Conservation (phyloP, 1,140 invertebrate genomes). For the Neomicropteryx cornuta region DNA sequence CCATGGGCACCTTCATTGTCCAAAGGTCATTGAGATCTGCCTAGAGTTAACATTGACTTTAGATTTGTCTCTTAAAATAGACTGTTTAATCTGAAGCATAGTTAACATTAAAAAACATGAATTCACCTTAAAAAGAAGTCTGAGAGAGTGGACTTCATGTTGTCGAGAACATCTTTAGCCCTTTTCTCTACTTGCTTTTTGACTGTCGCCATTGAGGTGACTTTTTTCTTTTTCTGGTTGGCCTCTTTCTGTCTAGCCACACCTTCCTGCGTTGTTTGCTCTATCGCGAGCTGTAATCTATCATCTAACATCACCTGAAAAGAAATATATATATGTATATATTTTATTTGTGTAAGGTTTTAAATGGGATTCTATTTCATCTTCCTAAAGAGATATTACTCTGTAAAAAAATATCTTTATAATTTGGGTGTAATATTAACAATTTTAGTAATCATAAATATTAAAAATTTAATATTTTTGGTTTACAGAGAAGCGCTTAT, state of each 20-base stretch:
- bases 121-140: slow-evolving; percentile 50
- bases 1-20: too few relatives aligned
- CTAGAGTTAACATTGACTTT: too few relatives aligned
- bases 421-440: too few relatives aligned
- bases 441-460: too few relatives aligned
- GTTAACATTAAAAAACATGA: not conserved
- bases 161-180: slow-evolving; percentile 52
- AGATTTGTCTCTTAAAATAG: too few relatives aligned
- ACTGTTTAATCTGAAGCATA: too few relatives aligned
- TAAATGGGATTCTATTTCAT: not conserved
- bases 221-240: slow-evolving; percentile 29
- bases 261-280: slow-evolving; percentile 43
- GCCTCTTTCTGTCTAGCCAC: slow-evolving; percentile 24
- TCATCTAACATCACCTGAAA: slow-evolving; percentile 59
- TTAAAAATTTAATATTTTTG: too few relatives aligned
- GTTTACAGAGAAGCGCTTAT: too few relatives aligned
- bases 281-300: slow-evolving; percentile 55
- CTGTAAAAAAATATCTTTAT: too few relatives aligned
- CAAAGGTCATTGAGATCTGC: too few relatives aligned
- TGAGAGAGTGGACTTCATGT: slow-evolving; percentile 63
- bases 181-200: slow-evolving; percentile 43
- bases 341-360: not conserved
- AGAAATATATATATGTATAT: slow-evolving; percentile 15
- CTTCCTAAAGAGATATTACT: not conserved
- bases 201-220: slow-evolving; percentile 37